Evolutionary conservation across 2,113 vertebrate genomes (phyloP).

Genomic region (Labrus mixtus): DNA sequence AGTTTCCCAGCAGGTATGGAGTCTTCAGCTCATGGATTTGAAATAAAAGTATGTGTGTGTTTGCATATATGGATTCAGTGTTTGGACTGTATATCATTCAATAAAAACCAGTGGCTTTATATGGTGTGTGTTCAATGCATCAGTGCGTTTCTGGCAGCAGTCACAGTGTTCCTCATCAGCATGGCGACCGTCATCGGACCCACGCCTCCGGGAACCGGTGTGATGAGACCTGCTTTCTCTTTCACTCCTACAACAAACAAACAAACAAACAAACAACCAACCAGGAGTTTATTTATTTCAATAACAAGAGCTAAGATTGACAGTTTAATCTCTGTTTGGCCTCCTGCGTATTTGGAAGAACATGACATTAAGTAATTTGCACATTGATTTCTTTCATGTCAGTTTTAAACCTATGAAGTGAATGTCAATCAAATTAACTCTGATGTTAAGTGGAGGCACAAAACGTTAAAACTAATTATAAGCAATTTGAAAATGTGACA

Average conservation of each 20-base stretch:
- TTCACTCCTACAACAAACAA: conserved; percentile 86
- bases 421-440: no score
- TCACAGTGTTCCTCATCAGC: conserved; percentile 93
- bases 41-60: conserved; percentile 40
- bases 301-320: no score
- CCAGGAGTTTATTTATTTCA: not conserved
- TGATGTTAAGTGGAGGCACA: not conserved
- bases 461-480: not conserved
- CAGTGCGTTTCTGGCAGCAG: conserved; percentile 86
- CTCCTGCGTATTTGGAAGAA: not conserved
- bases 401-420: not conserved
- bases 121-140: conserved; percentile 79
- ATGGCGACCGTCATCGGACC: conserved; percentile 94
- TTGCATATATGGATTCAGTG: conserved; percentile 14
- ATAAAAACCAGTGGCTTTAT: conserved; percentile 14
- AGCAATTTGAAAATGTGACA: not conserved
- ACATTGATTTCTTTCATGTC: no score
- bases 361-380: not conserved
- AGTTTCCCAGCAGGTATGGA: conserved; percentile 67
- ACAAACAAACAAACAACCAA: conserved; percentile 63
- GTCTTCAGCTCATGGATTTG: conserved; percentile 46
- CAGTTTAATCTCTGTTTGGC: no score
- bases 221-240: conserved; percentile 92
- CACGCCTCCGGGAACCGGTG: conserved; percentile 92
- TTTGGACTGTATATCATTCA: conserved; percentile 5